Conservation (phyloP, 1,140 invertebrate species). For the Drosophila tsacasi region DNA sequence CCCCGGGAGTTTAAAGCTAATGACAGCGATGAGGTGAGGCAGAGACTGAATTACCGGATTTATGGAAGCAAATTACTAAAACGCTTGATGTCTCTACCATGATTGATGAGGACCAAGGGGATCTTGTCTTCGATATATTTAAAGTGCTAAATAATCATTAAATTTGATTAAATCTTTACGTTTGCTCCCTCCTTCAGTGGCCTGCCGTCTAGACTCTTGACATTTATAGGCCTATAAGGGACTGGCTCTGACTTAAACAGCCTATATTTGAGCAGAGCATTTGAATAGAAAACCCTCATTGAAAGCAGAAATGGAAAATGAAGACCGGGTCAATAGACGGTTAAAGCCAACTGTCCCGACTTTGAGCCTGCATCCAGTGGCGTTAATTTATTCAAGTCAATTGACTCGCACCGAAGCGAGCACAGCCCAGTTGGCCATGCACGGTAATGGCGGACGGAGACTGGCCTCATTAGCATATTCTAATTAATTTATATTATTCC, state of each 20-base stretch:
- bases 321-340: constrained; percentile 32
- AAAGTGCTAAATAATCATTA: constrained; percentile 6
- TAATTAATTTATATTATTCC: constrained; percentile 84
- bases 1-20: constrained; percentile 4
- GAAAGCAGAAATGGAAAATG: not conserved
- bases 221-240: constrained; percentile 14
- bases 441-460: constrained; percentile 19
- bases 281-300: constrained; percentile 9
- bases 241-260: constrained; percentile 12
- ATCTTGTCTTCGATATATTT: not conserved
- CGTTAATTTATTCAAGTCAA: constrained; percentile 79
- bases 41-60: constrained; percentile 7
- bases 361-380: constrained; percentile 62
- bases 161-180: constrained; percentile 5
- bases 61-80: constrained; percentile 5
- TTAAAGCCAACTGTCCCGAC: constrained; percentile 40
- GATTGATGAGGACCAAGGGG: not conserved
- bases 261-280: constrained; percentile 31
- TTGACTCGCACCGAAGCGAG: constrained; percentile 57
- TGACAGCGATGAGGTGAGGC: not conserved
- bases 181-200: not conserved
- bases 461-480: constrained; percentile 77
- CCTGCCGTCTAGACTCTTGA: constrained; percentile 17
- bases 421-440: constrained; percentile 7
- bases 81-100: not conserved